Evolutionary conservation across 2,113 vertebrate genomes (phyloP).

Genomic region (cat (Felis catus)): DNA sequence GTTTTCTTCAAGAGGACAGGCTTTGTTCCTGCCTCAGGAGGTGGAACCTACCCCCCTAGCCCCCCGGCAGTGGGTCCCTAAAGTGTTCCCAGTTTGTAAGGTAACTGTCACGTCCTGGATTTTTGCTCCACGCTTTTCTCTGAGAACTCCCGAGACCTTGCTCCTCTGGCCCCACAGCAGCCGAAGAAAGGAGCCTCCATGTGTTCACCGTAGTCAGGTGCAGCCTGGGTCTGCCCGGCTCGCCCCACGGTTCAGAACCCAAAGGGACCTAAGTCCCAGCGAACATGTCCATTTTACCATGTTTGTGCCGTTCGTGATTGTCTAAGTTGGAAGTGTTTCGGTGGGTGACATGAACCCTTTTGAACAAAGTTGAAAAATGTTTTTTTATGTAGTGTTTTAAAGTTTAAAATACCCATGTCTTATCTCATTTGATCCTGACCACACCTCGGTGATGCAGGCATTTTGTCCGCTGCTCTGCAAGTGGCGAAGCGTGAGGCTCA

Average conservation of each 20-base stretch:
- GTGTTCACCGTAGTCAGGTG: accelerated
- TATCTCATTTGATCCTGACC: neutral
- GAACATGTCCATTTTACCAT: accelerated
- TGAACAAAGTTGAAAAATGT: neutral
- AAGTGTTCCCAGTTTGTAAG: neutral
- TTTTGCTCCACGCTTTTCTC: neutral
- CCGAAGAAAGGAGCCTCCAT: neutral
- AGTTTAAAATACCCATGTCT: neutral
- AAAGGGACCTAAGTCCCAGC: neutral
- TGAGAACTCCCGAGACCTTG: neutral
- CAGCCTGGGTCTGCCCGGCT: neutral
- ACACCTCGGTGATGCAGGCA: neutral
- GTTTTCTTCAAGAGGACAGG: neutral
- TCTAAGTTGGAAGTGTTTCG: neutral
- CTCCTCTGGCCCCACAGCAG: neutral
- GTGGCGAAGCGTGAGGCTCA: neutral
- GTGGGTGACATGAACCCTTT: neutral
- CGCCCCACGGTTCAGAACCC: neutral
- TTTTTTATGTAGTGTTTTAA: neutral
- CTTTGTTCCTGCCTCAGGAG: neutral
- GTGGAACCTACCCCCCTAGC: accelerated
- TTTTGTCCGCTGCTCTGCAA: neutral
- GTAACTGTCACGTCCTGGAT: neutral
- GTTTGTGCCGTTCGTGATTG: neutral
- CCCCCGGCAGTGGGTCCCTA: neutral